A percentile compares a stretch with the other conserved stretches of the same genome.
These are phyloP conservation scores for Mormyrops attenuatus DNA, from an alignment of 2,797 vertebrate species.

Conservation along the genomic window DNA sequence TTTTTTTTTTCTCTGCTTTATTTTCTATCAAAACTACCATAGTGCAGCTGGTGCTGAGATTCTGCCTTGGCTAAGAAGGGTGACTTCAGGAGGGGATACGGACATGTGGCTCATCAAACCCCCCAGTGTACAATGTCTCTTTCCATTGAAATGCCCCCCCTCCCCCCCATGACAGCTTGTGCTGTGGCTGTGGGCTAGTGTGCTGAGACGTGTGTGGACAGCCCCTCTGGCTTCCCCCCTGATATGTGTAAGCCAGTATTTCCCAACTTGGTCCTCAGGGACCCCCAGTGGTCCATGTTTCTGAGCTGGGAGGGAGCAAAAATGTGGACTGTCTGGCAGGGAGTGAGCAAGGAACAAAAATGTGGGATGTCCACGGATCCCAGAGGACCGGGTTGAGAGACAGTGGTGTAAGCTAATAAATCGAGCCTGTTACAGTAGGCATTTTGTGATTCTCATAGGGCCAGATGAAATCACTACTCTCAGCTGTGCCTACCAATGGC, in stretches of 20 bases:
- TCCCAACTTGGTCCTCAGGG: background rate
- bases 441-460: background rate
- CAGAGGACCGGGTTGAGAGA: background rate
- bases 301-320: background rate
- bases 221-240: background rate
- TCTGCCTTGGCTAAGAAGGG: background rate
- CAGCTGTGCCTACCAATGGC: background rate
- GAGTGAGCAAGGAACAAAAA: background rate
- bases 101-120: background rate
- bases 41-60: background rate
- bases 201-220: background rate
- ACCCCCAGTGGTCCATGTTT: background rate
- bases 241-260: background rate
- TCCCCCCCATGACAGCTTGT: slow-evolving; percentile 18
- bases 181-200: slow-evolving; percentile 16
- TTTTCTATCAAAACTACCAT: background rate
- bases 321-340: background rate
- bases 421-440: background rate
- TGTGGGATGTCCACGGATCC: background rate
- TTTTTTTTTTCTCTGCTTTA: background rate
- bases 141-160: slow-evolving; percentile 22
- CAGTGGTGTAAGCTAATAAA: background rate
- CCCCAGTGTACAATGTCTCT: slow-evolving; percentile 19
- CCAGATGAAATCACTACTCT: background rate
- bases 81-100: background rate